A percentile compares a stretch with the other conserved stretches of the same genome.
phyloP scores from a whole-genome alignment of 2,797 vertebrate genomes.

The Novumbra hubbsi region DNA sequence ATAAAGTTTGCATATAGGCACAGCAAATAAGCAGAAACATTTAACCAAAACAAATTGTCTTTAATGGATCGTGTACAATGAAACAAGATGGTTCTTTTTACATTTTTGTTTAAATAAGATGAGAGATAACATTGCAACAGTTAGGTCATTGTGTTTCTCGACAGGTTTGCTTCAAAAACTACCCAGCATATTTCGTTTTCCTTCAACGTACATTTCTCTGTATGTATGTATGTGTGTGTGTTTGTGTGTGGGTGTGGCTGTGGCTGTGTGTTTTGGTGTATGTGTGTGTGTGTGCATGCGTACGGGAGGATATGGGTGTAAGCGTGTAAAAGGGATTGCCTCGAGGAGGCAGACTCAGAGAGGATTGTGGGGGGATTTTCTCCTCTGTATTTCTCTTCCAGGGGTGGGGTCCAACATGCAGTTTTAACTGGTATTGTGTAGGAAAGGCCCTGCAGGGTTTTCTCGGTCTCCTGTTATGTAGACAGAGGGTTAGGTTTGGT shows the following conservation, averaged over 20 bases:
- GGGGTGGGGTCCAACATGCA: conserved; percentile 32
- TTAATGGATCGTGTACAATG: neutral
- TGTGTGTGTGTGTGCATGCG: neutral
- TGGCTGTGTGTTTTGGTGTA: neutral
- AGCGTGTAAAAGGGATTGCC: neutral
- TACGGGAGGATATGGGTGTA: neutral
- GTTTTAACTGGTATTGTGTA: conserved; percentile 50
- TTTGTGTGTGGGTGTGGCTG: neutral
- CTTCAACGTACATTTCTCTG: neutral
- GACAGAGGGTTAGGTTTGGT: conserved; percentile 53
- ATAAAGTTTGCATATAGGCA: neutral
- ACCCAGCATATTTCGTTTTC: neutral
- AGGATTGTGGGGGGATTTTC: conserved; percentile 47
- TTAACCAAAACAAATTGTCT: neutral
- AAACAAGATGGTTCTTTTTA: neutral
- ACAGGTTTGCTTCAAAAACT: neutral
- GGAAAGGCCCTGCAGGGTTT: conserved; percentile 45
- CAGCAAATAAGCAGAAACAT: neutral
- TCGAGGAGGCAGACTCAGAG: conserved; percentile 24
- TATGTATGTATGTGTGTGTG: conserved; percentile 11
- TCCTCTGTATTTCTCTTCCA: conserved; percentile 37
- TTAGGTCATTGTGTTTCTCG: neutral
- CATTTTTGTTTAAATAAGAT: neutral
- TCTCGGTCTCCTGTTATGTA: conserved; percentile 45
- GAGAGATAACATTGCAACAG: neutral